A percentile compares a stretch with the other conserved stretches of the same genome.
phyloP scores from a whole-genome alignment of 2,888 invertebrate species.

The Nomada ferruginata region DNA sequence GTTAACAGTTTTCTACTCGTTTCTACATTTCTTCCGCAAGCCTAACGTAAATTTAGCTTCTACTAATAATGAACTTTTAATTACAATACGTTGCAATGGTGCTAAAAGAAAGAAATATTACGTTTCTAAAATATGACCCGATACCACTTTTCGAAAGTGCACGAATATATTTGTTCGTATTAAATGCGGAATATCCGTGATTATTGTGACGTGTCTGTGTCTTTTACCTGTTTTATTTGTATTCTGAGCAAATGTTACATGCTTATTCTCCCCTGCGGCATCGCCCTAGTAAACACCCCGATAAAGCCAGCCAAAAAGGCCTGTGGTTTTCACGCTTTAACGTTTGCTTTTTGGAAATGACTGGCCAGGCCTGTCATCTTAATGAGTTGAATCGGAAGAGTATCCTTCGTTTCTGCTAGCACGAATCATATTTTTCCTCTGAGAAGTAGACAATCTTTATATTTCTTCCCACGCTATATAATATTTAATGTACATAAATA shows the following conservation, averaged over 20 bases:
- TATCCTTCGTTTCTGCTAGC: neutral
- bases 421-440: constrained; percentile 23
- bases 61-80: too few relatives aligned
- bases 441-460: constrained; percentile 5
- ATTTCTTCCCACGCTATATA: too few relatives aligned
- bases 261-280: constrained; percentile 57
- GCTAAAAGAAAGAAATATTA: too few relatives aligned
- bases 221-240: constrained; percentile 38
- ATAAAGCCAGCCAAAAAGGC: constrained; percentile 54
- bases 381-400: constrained; percentile 52
- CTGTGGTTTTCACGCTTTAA: constrained; percentile 70
- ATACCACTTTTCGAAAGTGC: neutral
- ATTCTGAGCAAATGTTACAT: constrained; percentile 61
- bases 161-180: constrained; percentile 5
- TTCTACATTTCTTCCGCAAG: too few relatives aligned
- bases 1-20: too few relatives aligned
- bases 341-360: constrained; percentile 69
- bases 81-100: too few relatives aligned
- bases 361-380: constrained; percentile 54
- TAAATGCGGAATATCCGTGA: constrained; percentile 17
- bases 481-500: too few relatives aligned
- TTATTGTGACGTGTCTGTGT: constrained; percentile 9
- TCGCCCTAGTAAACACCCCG: constrained; percentile 51
- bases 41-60: too few relatives aligned
- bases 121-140: too few relatives aligned